Evolutionary conservation across 1,140 invertebrate genomes (phyloP).

Genomic region (Belonocnema kinseyi): DNA sequence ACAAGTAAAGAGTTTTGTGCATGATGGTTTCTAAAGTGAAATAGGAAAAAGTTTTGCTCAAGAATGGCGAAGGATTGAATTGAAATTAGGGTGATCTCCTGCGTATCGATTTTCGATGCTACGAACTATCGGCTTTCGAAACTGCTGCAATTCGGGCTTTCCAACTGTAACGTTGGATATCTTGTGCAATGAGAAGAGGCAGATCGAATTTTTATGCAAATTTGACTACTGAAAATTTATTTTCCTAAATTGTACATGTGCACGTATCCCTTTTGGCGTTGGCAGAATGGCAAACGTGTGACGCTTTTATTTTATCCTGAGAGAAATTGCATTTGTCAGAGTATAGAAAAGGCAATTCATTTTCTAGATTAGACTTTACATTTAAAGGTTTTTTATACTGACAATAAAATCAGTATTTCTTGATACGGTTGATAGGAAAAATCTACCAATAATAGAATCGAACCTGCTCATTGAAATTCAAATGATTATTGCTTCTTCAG

Average conservation of each 20-base stretch:
- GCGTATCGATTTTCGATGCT: conserved; percentile 28
- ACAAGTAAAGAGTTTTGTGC: conserved; percentile 29
- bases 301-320: background rate
- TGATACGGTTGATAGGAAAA: too few species aligned
- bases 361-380: too few species aligned
- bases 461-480: too few species aligned
- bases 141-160: conserved; percentile 27
- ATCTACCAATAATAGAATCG: too few species aligned
- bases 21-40: conserved; percentile 31
- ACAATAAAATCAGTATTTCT: too few species aligned
- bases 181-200: conserved; percentile 20
- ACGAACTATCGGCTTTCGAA: conserved; percentile 24
- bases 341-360: too few species aligned
- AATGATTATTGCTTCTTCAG: too few species aligned
- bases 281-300: background rate
- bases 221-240: conserved; percentile 12
- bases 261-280: background rate
- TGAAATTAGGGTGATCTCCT: conserved; percentile 28
- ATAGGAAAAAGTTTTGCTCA: conserved; percentile 24
- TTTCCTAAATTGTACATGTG: conserved; percentile 14
- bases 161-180: conserved; percentile 19
- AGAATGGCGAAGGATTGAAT: conserved; percentile 27
- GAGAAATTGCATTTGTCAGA: background rate
- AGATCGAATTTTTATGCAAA: conserved; percentile 22
- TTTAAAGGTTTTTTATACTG: too few species aligned